Conservation (phyloP, 2,888 invertebrate species). For the Gymnosoma rotundatum region DNA sequence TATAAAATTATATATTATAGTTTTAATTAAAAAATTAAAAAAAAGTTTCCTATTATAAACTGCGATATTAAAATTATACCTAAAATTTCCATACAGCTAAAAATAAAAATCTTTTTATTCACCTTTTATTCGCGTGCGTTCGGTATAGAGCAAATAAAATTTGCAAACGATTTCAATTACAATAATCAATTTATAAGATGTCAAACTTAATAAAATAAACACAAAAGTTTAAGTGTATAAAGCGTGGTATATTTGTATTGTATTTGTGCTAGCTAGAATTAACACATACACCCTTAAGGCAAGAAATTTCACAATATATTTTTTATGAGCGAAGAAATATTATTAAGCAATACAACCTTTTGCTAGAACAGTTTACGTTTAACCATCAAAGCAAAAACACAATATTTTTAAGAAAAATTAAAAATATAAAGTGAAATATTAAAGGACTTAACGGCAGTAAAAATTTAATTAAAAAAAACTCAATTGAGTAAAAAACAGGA, state of each 20-base stretch:
- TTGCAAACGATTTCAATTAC: background rate
- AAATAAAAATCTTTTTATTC: too few relatives aligned
- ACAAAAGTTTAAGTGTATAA: background rate
- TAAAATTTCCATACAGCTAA: too few relatives aligned
- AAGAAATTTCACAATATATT: background rate
- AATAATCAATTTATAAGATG: slow-evolving; percentile 21
- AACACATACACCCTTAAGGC: slow-evolving; percentile 24
- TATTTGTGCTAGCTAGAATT: slow-evolving; percentile 49
- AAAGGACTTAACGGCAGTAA: background rate
- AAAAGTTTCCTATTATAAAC: too few relatives aligned
- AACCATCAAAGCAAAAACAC: slow-evolving; percentile 74
- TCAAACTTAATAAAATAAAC: slow-evolving; percentile 1
- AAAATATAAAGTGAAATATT: background rate
- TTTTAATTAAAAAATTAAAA: too few relatives aligned
- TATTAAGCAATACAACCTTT: slow-evolving; percentile 60
- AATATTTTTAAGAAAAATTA: slow-evolving; percentile 9
- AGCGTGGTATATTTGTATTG: slow-evolving; percentile 2
- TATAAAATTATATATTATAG: too few relatives aligned
- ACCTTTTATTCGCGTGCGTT: too few relatives aligned
- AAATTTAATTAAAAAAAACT: too few relatives aligned
- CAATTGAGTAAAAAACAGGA: background rate
- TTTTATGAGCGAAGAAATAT: slow-evolving; percentile 43
- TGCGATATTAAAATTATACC: too few relatives aligned
- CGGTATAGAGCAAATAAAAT: too few relatives aligned
- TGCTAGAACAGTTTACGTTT: slow-evolving; percentile 75